Evolutionary conservation across 1,140 invertebrate species (phyloP).

Genomic region (Ditylenchus dipsaci): DNA sequence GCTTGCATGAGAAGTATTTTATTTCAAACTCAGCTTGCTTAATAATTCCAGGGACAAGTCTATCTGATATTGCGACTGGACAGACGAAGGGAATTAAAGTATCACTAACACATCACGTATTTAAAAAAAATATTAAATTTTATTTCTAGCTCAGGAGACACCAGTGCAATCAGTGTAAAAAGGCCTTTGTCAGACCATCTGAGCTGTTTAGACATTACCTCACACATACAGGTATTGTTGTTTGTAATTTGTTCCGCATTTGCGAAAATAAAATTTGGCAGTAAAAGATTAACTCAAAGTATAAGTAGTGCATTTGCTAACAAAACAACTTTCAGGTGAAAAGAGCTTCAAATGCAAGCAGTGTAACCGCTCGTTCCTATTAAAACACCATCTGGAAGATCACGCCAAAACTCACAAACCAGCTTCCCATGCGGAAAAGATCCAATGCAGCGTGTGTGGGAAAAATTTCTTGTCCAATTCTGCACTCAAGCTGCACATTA

Average conservation of each 20-base stretch:
- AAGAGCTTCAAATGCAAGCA: background rate
- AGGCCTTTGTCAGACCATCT: background rate
- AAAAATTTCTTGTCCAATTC: conserved; percentile 11
- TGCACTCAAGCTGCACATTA: conserved; percentile 16
- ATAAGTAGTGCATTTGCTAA: background rate
- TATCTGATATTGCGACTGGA: background rate
- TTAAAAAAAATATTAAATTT: background rate
- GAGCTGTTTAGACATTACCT: background rate
- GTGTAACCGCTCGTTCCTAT: background rate
- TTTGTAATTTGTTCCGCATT: too few species aligned
- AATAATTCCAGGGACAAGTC: background rate
- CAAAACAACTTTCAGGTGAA: background rate
- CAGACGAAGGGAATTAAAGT: background rate
- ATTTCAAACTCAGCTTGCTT: background rate
- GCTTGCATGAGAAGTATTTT: background rate
- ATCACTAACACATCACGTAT: too few species aligned
- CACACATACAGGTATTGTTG: conserved; percentile 7
- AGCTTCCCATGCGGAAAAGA: too few species aligned
- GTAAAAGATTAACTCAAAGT: too few species aligned
- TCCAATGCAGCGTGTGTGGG: background rate
- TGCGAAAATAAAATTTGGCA: background rate
- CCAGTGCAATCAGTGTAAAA: background rate
- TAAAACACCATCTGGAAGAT: background rate
- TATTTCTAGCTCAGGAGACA: background rate
- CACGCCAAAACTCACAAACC: background rate